These are phyloP conservation scores for Eubasilissa splendida DNA, from an alignment of 2,888 invertebrate species.

Conservation along the genomic window DNA sequence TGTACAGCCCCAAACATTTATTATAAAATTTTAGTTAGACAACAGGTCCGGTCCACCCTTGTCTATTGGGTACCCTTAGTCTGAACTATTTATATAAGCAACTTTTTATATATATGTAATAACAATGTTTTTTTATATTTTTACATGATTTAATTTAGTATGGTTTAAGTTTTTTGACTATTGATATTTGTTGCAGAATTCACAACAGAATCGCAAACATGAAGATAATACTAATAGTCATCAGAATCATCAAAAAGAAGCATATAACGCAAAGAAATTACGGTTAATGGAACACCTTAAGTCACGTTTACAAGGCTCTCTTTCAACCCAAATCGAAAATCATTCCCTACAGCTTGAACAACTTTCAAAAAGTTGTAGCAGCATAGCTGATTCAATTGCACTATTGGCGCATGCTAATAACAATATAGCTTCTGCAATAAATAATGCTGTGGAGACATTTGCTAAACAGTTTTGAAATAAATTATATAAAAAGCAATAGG, in stretches of 20 bases:
- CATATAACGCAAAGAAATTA: neutral
- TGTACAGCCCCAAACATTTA: too few species aligned
- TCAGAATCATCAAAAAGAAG: conserved; percentile 3
- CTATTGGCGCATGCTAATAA: conserved; percentile 28
- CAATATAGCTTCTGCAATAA: conserved; percentile 34
- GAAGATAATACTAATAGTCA: conserved; percentile 7
- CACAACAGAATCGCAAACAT: neutral
- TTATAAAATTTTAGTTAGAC: too few species aligned
- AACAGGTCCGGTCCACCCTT: too few species aligned
- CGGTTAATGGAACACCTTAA: conserved; percentile 25
- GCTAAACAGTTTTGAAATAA: neutral
- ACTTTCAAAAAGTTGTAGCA: conserved; percentile 28
- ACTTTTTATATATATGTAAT: neutral
- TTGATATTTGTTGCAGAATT: neutral
- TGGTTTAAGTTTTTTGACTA: neutral
- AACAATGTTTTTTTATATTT: neutral
- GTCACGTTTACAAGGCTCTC: conserved; percentile 7
- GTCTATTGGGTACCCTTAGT: too few species aligned
- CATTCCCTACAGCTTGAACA: conserved; percentile 23
- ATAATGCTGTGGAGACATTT: conserved; percentile 23
- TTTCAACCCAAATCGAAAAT: conserved; percentile 23
- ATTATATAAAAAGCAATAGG: too few species aligned
- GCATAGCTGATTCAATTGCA: conserved; percentile 14
- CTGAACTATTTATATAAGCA: neutral
- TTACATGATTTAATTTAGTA: neutral